A percentile compares a stretch with the other conserved stretches of the same genome.
phyloP scores from a whole-genome alignment of 2,888 invertebrate species.

The Nephrotoma guestfalica region DNA sequence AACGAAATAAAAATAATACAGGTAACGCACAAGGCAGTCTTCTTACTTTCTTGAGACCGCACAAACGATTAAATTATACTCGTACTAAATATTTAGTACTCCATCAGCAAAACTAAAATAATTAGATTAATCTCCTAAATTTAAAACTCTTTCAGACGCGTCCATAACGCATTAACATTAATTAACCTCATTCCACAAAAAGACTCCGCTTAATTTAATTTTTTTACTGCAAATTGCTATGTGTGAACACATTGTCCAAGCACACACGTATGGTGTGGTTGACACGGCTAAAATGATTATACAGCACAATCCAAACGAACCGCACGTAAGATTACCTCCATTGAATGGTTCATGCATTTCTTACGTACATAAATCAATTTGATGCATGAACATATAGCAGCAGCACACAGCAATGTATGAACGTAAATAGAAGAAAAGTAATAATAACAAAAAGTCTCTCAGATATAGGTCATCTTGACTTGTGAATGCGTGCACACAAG shows the following conservation, averaged over 20 bases:
- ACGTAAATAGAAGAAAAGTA: background rate
- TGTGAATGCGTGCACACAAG: background rate
- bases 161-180: background rate
- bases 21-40: too few relatives aligned
- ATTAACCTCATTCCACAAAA: background rate
- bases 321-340: background rate
- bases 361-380: background rate
- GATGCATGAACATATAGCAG: background rate
- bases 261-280: background rate
- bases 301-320: background rate
- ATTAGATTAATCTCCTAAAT: too few relatives aligned
- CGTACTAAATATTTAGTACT: too few relatives aligned
- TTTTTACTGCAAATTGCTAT: background rate
- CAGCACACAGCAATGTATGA: background rate
- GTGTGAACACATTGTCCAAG: background rate
- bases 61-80: too few relatives aligned
- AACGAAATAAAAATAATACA: too few relatives aligned
- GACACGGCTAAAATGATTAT: background rate
- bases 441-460: background rate
- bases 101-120: too few relatives aligned
- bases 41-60: too few relatives aligned
- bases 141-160: too few relatives aligned
- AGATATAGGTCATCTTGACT: background rate
- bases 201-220: background rate
- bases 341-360: background rate